These are phyloP conservation scores for Malurus alboscapulatus DNA, from an alignment of 2,113 vertebrate species.

Conservation along the genomic window DNA sequence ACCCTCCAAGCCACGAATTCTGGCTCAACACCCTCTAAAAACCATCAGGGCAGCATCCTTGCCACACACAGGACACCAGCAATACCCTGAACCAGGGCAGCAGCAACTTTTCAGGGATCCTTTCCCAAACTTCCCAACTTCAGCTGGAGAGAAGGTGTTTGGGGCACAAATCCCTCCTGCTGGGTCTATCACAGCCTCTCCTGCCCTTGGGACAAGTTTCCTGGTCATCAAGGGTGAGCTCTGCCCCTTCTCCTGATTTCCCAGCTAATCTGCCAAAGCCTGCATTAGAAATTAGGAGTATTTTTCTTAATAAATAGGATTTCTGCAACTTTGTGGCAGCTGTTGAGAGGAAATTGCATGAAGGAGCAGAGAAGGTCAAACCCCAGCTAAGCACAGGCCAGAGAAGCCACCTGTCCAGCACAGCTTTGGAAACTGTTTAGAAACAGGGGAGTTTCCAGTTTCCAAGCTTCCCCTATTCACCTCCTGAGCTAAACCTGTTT, in stretches of 20 bases:
- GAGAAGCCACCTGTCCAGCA: neutral
- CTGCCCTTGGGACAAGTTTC: accelerated
- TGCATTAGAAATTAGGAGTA: neutral
- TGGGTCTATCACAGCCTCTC: neutral
- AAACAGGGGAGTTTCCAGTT: neutral
- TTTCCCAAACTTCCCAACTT: neutral
- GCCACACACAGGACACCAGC: neutral
- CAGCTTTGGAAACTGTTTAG: neutral
- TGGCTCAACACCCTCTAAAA: neutral
- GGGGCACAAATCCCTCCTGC: neutral
- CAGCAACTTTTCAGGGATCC: neutral
- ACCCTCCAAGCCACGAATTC: neutral
- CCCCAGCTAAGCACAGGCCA: neutral
- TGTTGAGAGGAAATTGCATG: neutral
- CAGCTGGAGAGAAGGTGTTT: neutral
- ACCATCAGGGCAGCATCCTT: neutral
- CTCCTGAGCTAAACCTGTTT: neutral
- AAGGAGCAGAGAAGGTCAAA: neutral
- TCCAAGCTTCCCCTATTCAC: neutral
- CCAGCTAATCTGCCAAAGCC: neutral
- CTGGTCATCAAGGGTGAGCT: neutral
- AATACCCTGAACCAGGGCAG: neutral
- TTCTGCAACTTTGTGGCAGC: neutral
- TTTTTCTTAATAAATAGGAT: neutral
- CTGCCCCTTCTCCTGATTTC: neutral